Conservation (phyloP, 35 echinoderm and acorn worm genomes). For the Holothuria glaberrima region DNA sequence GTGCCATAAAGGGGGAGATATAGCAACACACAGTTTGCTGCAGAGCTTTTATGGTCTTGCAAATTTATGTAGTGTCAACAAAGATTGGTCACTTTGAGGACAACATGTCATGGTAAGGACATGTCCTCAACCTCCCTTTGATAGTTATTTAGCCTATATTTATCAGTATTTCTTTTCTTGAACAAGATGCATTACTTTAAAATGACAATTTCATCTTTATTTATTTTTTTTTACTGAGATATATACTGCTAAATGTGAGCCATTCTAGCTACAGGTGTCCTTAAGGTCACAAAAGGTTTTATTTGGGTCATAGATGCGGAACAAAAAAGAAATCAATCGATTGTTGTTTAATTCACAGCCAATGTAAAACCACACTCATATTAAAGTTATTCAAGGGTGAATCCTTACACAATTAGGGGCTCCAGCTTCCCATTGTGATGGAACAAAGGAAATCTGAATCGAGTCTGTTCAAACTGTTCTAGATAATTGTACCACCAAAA, state of each 20-base stretch:
- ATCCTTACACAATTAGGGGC: constrained; percentile 3
- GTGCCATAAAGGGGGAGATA: no score
- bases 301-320: no score
- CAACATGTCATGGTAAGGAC: no score
- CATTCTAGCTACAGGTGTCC: neutral
- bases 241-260: neutral
- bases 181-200: no score
- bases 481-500: neutral
- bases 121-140: no score
- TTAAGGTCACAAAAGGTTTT: neutral
- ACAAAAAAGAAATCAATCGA: neutral
- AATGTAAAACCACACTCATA: neutral
- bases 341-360: neutral
- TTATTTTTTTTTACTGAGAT: neutral
- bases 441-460: constrained; percentile 20
- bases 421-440: neutral
- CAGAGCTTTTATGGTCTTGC: no score
- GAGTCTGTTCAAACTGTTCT: neutral
- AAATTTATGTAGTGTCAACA: no score
- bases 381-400: constrained; percentile 1
- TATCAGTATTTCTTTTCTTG: no score
- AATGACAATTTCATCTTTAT: no score
- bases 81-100: no score
- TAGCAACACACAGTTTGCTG: no score
- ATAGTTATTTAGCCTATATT: no score